A percentile compares a stretch with the other conserved stretches of the same genome.
phyloP scores from a whole-genome alignment of 2,888 invertebrate species.

The Xylota segnis region DNA sequence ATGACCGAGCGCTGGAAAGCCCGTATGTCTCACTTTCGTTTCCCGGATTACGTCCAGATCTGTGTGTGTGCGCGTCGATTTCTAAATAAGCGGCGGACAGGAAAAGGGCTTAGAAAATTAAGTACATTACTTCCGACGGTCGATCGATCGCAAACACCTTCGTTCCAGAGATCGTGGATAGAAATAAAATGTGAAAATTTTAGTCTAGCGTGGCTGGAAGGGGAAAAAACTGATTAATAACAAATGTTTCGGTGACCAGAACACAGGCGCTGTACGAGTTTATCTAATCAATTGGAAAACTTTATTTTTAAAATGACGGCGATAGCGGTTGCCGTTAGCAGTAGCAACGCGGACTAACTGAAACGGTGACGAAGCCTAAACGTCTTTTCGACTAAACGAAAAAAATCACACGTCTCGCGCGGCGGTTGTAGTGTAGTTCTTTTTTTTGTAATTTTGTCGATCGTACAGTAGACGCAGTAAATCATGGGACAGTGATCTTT shows the following conservation, averaged over 20 bases:
- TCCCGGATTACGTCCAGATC: constrained; percentile 35
- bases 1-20: constrained; percentile 59
- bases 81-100: too few species aligned
- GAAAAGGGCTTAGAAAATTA: not conserved
- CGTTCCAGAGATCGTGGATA: not conserved
- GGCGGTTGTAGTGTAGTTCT: constrained; percentile 42
- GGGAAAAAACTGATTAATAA: constrained; percentile 12
- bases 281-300: constrained; percentile 65
- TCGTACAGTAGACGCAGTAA: constrained; percentile 60
- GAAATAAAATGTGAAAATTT: not conserved
- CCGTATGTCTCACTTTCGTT: constrained; percentile 54
- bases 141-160: not conserved
- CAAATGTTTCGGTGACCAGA: constrained; percentile 24
- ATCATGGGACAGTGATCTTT: constrained; percentile 9
- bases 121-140: not conserved
- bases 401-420: constrained; percentile 53
- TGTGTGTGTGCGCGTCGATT: not conserved
- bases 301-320: constrained; percentile 63
- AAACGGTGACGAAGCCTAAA: constrained; percentile 72
- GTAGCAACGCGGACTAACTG: constrained; percentile 73
- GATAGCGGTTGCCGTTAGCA: constrained; percentile 73
- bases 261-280: constrained; percentile 29
- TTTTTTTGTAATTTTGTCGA: constrained; percentile 48
- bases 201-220: too few species aligned
- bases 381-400: constrained; percentile 60